Evolutionary conservation across 2,797 vertebrate genomes (phyloP).

Genomic region (Trachurus trachurus): DNA sequence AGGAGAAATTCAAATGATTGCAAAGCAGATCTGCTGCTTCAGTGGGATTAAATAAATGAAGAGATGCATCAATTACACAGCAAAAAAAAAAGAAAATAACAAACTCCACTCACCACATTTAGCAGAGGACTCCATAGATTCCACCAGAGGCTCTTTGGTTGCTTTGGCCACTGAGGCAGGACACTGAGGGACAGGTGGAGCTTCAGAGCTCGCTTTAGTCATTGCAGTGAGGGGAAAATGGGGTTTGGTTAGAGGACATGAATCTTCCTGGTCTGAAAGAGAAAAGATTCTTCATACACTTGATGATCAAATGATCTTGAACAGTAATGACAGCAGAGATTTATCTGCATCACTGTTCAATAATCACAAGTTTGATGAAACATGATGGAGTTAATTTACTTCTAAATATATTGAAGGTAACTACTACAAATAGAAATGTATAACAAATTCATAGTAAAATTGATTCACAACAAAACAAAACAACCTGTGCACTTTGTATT

Average conservation of each 20-base stretch:
- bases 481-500: not conserved
- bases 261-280: slow-evolving; percentile 51
- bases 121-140: slow-evolving; percentile 21
- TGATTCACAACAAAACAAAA: no score
- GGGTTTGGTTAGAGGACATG: slow-evolving; percentile 28
- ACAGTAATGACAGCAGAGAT: no score
- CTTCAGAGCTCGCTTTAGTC: slow-evolving; percentile 46
- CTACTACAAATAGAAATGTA: no score
- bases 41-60: not conserved
- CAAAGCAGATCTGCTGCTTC: not conserved
- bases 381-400: no score
- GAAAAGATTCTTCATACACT: not conserved
- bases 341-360: no score
- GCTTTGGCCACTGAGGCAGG: slow-evolving; percentile 10
- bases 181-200: slow-evolving; percentile 3
- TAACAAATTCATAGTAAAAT: no score
- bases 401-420: no score
- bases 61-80: not conserved
- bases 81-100: not conserved
- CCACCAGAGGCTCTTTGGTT: slow-evolving; percentile 9
- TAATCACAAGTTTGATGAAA: no score
- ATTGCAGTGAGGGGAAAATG: slow-evolving; percentile 50
- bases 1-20: not conserved
- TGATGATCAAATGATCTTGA: not conserved
- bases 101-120: slow-evolving; percentile 24